Percentiles rank a stretch among this genome's conserved stretches.
phyloP scores from a whole-genome alignment of 2,113 vertebrate species.

The Morone saxatilis region DNA sequence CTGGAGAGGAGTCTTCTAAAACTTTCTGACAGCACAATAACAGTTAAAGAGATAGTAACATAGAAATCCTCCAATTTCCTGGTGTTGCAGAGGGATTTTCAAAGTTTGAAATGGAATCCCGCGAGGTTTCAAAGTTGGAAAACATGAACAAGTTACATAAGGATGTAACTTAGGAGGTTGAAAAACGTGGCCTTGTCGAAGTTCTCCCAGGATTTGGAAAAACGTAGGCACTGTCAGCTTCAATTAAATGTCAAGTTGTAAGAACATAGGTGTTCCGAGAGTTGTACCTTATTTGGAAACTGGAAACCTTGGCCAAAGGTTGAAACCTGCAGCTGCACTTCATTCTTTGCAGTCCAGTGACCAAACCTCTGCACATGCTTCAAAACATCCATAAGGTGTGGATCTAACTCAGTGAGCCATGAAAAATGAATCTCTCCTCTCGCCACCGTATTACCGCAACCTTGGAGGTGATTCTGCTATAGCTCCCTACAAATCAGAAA shows the following conservation, averaged over 20 bases:
- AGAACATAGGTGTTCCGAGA: background rate
- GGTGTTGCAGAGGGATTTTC: background rate
- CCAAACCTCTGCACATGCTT: background rate
- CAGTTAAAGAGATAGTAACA: background rate
- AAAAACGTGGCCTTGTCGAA: background rate
- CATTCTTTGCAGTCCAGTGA: background rate
- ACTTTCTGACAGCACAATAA: conserved; percentile 1
- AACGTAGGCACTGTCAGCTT: background rate
- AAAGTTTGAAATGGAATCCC: conserved; percentile 9
- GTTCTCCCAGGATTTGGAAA: background rate
- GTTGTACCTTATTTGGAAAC: background rate
- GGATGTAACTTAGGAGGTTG: background rate
- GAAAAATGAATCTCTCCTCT: conserved; percentile 27
- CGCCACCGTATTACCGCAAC: conserved; percentile 22
- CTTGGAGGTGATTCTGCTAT: conserved; percentile 23
- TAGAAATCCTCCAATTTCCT: background rate
- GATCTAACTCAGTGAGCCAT: conserved; percentile 12
- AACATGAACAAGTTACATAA: background rate
- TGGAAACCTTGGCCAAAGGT: background rate
- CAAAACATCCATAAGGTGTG: background rate
- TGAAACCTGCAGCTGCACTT: conserved; percentile 2
- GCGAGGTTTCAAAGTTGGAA: conserved; percentile 1
- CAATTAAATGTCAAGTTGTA: background rate
- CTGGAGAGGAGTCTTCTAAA: background rate
- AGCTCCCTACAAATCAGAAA: conserved; percentile 29